Percentiles rank a stretch among this genome's conserved stretches.
phyloP scores from a whole-genome alignment of 2,113 vertebrate species.

The Grallaria varia region DNA sequence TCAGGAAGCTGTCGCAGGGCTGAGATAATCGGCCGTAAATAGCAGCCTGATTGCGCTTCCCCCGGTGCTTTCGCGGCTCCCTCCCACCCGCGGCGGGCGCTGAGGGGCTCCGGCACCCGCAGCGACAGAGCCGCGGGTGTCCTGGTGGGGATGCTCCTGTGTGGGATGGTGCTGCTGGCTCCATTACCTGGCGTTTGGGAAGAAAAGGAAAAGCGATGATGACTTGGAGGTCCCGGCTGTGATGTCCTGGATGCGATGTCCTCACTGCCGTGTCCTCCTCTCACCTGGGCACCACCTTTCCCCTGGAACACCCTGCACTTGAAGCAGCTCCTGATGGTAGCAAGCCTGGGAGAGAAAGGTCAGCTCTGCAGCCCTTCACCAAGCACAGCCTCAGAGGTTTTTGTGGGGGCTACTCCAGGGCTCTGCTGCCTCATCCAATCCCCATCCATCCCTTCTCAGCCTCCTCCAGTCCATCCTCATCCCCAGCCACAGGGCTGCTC shows the following conservation, averaged over 20 bases:
- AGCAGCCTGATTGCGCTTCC: slow-evolving; percentile 32
- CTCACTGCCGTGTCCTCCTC: not conserved
- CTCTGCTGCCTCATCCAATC: not conserved
- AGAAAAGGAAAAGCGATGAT: not conserved
- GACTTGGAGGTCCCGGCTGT: not conserved
- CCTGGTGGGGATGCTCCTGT: accelerated
- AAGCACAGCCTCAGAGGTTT: not conserved
- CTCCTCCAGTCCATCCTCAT: not conserved
- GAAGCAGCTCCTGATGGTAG: not conserved
- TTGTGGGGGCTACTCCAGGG: not conserved
- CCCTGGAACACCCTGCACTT: not conserved
- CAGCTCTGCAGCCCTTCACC: not conserved
- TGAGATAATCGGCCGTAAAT: slow-evolving; percentile 61
- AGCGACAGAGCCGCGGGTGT: not conserved
- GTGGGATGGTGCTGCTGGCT: not conserved
- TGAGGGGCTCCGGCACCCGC: not conserved
- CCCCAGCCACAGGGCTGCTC: not conserved
- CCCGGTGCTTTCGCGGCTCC: not conserved
- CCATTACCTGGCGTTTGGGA: not conserved
- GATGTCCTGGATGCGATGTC: not conserved
- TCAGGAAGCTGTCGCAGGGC: slow-evolving; percentile 38
- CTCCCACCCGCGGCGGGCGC: not conserved
- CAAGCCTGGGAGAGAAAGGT: not conserved
- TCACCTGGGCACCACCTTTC: accelerated
- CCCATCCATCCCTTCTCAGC: not conserved